A percentile compares a stretch with the other conserved stretches of the same genome.
Conservation (phyloP, 2,888 invertebrate genomes). For the Cosmia pyralina region DNA sequence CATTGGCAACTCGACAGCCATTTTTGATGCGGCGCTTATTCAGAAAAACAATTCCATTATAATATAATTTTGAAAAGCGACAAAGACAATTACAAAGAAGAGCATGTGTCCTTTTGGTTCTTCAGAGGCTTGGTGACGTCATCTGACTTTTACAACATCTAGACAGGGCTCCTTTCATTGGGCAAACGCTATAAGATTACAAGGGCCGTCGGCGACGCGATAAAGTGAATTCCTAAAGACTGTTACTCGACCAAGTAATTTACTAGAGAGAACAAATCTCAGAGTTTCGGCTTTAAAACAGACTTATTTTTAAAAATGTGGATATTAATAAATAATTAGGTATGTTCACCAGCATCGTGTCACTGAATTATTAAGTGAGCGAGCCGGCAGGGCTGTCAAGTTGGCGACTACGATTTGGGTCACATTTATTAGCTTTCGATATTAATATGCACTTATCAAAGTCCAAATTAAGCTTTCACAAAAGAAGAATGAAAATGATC, state of each 20-base stretch:
- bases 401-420: constrained; percentile 1
- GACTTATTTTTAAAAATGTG: constrained; percentile 46
- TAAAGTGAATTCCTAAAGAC: constrained; percentile 58
- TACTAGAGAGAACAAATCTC: constrained; percentile 49
- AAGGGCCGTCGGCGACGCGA: constrained; percentile 28
- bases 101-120: constrained; percentile 16
- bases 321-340: constrained; percentile 56
- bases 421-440: constrained; percentile 1
- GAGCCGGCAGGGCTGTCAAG: constrained; percentile 15
- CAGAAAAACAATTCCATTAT: constrained; percentile 5
- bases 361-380: constrained; percentile 56
- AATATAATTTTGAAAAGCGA: constrained; percentile 27
- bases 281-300: constrained; percentile 23
- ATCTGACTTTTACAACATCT: constrained; percentile 34
- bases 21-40: constrained; percentile 16
- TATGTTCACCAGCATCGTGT: constrained; percentile 51
- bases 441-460: neutral
- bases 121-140: constrained; percentile 31
- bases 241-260: constrained; percentile 37
- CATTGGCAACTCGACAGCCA: constrained; percentile 6
- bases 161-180: constrained; percentile 39
- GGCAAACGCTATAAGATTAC: constrained; percentile 37
- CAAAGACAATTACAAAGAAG: constrained; percentile 25
- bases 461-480: neutral
- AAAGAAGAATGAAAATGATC: neutral